Evolutionary conservation across 2,888 invertebrate genomes (phyloP).

Genomic region (Tipula unca): DNA sequence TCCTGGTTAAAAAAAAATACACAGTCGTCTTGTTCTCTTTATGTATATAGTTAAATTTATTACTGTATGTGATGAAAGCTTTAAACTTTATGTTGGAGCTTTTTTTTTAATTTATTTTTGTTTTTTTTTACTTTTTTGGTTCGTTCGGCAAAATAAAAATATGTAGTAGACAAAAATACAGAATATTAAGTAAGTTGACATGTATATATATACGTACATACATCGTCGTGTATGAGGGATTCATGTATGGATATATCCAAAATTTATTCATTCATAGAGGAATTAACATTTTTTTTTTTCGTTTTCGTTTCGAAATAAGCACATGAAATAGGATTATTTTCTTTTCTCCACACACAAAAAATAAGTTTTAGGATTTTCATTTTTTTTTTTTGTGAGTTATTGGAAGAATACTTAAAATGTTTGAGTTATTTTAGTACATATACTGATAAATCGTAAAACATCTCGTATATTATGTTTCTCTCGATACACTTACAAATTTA

Average conservation of each 20-base stretch:
- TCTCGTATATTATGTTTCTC: no score
- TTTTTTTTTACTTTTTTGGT: background rate
- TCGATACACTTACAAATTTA: no score
- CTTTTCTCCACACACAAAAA: background rate
- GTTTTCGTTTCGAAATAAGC: background rate
- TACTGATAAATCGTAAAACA: no score
- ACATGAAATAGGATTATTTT: slow-evolving; percentile 14
- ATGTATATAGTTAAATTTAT: background rate
- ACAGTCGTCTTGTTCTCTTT: background rate
- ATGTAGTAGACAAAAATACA: background rate
- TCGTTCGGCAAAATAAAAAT: background rate
- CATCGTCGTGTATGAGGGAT: background rate
- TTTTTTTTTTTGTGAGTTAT: background rate
- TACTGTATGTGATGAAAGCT: background rate
- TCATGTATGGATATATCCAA: background rate
- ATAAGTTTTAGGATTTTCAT: background rate
- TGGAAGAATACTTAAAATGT: background rate
- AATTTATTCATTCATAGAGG: slow-evolving; percentile 8
- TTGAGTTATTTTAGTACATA: background rate
- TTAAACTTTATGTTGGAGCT: background rate
- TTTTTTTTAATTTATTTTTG: background rate
- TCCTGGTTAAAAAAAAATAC: background rate
- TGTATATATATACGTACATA: background rate
- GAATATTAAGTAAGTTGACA: background rate
- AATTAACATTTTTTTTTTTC: background rate